Percentiles rank a stretch among this genome's conserved stretches.
Conservation (phyloP, 2,797 vertebrate genomes). For the Gambusia yucatana region DNA sequence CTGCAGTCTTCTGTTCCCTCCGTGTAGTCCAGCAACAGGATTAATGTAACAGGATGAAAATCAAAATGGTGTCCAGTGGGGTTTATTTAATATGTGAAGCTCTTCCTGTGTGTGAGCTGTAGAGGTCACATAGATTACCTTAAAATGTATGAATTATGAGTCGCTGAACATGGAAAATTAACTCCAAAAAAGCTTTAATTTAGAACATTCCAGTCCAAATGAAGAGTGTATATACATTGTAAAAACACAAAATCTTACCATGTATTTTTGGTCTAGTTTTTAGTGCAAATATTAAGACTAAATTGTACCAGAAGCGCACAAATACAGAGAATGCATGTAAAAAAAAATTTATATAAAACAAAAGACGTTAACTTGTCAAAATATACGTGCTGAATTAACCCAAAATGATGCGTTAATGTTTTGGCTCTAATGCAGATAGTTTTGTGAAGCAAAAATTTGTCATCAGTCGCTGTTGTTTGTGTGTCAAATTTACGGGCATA, state of each 20-base stretch:
- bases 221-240: neutral
- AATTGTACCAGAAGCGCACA: neutral
- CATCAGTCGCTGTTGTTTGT: too few relatives aligned
- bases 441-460: too few relatives aligned
- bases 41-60: slow-evolving; percentile 45
- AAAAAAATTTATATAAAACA: neutral
- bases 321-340: too few relatives aligned
- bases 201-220: neutral
- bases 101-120: slow-evolving; percentile 23
- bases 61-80: slow-evolving; percentile 47
- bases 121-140: neutral
- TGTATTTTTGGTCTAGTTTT: too few relatives aligned
- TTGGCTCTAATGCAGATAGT: too few relatives aligned
- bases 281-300: too few relatives aligned
- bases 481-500: too few relatives aligned
- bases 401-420: too few relatives aligned
- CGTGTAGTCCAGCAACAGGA: slow-evolving; percentile 46
- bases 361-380: neutral
- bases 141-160: neutral
- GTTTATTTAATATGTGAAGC: slow-evolving; percentile 51
- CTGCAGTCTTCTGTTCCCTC: slow-evolving; percentile 46
- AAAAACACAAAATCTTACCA: too few relatives aligned
- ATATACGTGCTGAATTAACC: too few relatives aligned
- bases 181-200: neutral
- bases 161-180: neutral